Percentiles rank a stretch among this genome's conserved stretches.
Evolutionary conservation across 2,888 invertebrate species (phyloP).

Genomic region (Ceraclea dissimilis): DNA sequence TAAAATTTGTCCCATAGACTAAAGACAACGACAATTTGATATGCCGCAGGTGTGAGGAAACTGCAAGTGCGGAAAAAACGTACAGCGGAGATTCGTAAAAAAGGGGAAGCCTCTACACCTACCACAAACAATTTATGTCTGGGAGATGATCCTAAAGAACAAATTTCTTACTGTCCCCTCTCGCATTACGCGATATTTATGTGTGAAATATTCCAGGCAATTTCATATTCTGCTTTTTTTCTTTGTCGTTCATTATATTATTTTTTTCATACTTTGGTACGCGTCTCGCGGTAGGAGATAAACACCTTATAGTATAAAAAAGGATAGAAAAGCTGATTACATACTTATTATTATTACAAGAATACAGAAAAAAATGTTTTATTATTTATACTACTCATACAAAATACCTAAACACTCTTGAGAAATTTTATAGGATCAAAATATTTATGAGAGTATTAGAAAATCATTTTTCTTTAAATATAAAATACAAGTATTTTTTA

Average conservation of each 20-base stretch:
- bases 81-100: not conserved
- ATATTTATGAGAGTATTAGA: no score
- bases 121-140: not conserved
- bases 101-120: not conserved
- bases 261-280: not conserved
- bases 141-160: not conserved
- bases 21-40: no score
- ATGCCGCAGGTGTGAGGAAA: no score
- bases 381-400: no score
- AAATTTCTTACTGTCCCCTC: conserved; percentile 1
- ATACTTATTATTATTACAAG: not conserved
- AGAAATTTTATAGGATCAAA: no score
- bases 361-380: no score
- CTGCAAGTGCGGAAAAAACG: no score
- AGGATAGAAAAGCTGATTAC: not conserved
- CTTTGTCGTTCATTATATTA: not conserved
- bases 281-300: not conserved
- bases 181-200: not conserved
- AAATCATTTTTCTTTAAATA: no score
- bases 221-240: not conserved
- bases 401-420: no score
- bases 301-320: not conserved
- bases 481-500: no score
- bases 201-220: conserved; percentile 1
- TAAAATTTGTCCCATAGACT: no score